phyloP scores from a whole-genome alignment of 2,888 invertebrate species.

The Sminthurides aquaticus region DNA sequence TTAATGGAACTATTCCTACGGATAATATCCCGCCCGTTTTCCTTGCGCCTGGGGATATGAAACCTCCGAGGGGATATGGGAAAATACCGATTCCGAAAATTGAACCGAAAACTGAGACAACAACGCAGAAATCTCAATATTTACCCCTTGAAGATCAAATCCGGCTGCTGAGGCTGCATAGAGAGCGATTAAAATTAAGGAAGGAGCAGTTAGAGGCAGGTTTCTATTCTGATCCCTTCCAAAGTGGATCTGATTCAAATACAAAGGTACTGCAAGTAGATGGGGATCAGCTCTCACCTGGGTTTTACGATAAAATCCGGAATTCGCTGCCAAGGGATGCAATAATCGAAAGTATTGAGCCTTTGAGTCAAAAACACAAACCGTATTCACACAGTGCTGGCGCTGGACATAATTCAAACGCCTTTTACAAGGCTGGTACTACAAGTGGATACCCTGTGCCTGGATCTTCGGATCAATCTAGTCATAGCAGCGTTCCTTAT shows the following conservation, averaged over 20 bases:
- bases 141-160: slow-evolving; percentile 18
- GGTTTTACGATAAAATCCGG: slow-evolving; percentile 21
- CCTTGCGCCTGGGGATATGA: slow-evolving; percentile 40
- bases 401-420: background rate
- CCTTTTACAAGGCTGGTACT: background rate
- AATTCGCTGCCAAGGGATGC: slow-evolving; percentile 32
- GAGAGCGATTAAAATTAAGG: slow-evolving; percentile 8
- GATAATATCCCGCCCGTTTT: slow-evolving; percentile 38
- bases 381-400: background rate
- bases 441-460: background rate
- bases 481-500: background rate
- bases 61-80: slow-evolving; percentile 36
- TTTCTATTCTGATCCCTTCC: background rate
- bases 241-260: background rate
- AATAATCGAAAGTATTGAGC: slow-evolving; percentile 31
- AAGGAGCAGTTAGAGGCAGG: background rate
- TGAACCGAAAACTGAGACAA: slow-evolving; percentile 6
- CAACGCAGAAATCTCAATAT: slow-evolving; percentile 1
- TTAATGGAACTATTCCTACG: slow-evolving; percentile 38
- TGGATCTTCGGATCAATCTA: background rate
- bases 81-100: slow-evolving; percentile 42
- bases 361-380: slow-evolving; percentile 4
- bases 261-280: background rate
- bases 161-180: slow-evolving; percentile 9
- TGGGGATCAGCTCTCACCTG: background rate